Conservation (phyloP, 1,140 invertebrate genomes). For the Drosophila lacertosa region DNA sequence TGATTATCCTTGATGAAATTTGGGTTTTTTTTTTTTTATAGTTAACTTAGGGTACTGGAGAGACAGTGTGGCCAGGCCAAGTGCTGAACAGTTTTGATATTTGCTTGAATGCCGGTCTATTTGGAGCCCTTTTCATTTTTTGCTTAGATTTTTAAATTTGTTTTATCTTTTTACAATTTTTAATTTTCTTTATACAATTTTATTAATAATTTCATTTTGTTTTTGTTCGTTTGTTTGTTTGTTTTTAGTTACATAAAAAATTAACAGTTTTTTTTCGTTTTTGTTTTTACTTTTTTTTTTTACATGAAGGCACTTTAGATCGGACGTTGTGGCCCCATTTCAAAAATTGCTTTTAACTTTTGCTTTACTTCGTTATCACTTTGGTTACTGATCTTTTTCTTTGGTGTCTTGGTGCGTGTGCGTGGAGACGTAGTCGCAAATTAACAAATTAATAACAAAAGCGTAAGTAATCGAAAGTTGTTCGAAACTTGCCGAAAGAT, state of each 20-base stretch:
- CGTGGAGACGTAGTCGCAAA: conserved; percentile 76
- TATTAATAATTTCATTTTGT: conserved; percentile 82
- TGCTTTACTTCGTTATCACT: conserved; percentile 83
- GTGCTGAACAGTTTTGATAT: conserved; percentile 59
- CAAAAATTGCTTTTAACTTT: conserved; percentile 76
- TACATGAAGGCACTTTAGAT: conserved; percentile 95
- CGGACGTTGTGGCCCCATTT: conserved; percentile 92
- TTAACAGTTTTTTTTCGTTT: conserved; percentile 87
- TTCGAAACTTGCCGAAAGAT: conserved; percentile 79
- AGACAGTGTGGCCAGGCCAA: conserved; percentile 86
- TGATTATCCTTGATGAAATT: conserved; percentile 3
- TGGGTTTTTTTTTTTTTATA: not conserved
- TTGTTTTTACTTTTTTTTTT: conserved; percentile 87
- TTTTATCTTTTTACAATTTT: conserved; percentile 76
- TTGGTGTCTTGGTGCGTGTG: conserved; percentile 57
- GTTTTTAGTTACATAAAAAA: conserved; percentile 91
- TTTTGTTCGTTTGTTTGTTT: conserved; percentile 57
- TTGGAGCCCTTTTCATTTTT: conserved; percentile 87
- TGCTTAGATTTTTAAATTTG: conserved; percentile 69
- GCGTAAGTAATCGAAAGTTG: conserved; percentile 72
- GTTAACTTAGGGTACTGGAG: conserved; percentile 64
- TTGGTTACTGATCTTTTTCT: conserved; percentile 51
- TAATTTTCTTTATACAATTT: conserved; percentile 85
- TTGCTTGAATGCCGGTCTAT: conserved; percentile 87
- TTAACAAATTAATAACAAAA: conserved; percentile 78